Evolutionary conservation across 2,888 invertebrate genomes (phyloP).

Genomic region (Erpobdella octoculata): DNA sequence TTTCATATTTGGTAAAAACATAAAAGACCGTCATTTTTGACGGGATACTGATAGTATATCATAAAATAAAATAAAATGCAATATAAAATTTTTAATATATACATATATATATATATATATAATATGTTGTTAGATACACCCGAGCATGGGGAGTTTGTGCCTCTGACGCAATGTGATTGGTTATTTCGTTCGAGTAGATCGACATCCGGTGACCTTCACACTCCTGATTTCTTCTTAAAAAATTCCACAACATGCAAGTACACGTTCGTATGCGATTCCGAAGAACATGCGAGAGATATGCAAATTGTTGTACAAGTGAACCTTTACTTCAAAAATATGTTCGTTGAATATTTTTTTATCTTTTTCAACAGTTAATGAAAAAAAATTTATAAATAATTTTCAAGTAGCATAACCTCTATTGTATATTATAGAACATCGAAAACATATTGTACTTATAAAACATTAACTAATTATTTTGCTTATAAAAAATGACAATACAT

Average conservation of each 20-base stretch:
- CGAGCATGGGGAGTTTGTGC: background rate
- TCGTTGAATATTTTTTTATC: background rate
- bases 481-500: background rate
- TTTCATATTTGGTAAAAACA: too few species aligned
- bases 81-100: too few species aligned
- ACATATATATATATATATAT: too few species aligned
- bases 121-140: background rate
- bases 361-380: background rate
- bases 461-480: background rate
- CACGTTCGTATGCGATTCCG: constrained; percentile 27
- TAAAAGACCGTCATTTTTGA: too few species aligned
- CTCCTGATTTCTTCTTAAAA: constrained; percentile 31
- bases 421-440: background rate
- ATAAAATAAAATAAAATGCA: too few species aligned
- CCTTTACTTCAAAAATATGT: constrained; percentile 9
- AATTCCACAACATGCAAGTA: constrained; percentile 30
- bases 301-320: constrained; percentile 20
- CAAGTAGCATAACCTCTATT: background rate
- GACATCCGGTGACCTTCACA: constrained; percentile 28
- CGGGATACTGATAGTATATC: too few species aligned
- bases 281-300: constrained; percentile 17
- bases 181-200: constrained; percentile 20
- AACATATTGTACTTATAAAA: background rate
- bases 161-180: background rate
- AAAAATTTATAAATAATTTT: background rate